A percentile compares a stretch with the other conserved stretches of the same genome.
These are phyloP conservation scores for Caenorhabditis afra DNA, from an alignment of 2,888 invertebrate genomes.

Conservation along the genomic window DNA sequence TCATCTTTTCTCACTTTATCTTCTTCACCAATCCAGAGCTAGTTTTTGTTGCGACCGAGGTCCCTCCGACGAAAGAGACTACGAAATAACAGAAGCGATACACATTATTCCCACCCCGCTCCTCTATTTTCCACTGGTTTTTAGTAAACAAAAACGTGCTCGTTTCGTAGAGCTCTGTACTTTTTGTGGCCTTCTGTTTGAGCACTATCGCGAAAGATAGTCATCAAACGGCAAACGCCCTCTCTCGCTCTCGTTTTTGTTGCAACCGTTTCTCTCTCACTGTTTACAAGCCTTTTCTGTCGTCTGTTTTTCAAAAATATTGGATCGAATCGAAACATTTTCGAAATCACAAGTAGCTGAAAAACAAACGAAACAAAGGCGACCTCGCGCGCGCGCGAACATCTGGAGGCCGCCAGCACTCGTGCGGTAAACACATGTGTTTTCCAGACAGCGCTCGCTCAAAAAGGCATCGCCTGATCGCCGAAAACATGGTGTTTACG, in stretches of 20 bases:
- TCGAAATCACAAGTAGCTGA: too few relatives aligned
- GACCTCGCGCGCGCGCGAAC: background rate
- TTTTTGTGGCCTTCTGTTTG: conserved; percentile 11
- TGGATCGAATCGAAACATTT: too few relatives aligned
- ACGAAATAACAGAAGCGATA: conserved; percentile 8
- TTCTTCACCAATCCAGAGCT: too few relatives aligned
- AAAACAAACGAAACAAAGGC: too few relatives aligned
- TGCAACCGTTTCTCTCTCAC: too few relatives aligned
- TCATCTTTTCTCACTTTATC: too few relatives aligned
- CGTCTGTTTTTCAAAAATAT: background rate
- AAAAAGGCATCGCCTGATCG: background rate
- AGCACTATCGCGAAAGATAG: background rate
- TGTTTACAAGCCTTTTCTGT: background rate
- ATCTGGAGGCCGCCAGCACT: conserved; percentile 2
- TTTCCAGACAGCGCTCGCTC: background rate
- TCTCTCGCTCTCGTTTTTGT: background rate
- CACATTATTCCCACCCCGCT: conserved; percentile 2
- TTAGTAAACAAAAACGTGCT: conserved; percentile 7
- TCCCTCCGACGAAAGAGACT: background rate
- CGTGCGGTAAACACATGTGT: conserved; percentile 15
- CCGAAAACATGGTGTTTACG: too few relatives aligned
- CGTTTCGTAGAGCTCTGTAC: conserved; percentile 14
- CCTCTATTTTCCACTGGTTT: background rate
- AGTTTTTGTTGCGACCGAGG: background rate
- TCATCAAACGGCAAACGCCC: background rate